Evolutionary conservation across 1,140 invertebrate genomes (phyloP).

Genomic region (Aphis gossypii): DNA sequence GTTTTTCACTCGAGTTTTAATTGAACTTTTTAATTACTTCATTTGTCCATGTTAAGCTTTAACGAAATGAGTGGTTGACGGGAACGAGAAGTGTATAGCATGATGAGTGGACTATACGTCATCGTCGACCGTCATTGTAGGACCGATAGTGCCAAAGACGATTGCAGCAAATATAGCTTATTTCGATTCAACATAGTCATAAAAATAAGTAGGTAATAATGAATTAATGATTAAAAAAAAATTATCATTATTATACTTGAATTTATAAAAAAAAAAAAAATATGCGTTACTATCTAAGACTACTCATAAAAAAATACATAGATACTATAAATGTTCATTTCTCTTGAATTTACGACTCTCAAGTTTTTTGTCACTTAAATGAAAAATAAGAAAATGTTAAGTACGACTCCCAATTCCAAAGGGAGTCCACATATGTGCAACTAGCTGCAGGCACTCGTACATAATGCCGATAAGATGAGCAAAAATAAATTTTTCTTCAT

Average conservation of each 20-base stretch:
- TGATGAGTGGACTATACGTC: background rate
- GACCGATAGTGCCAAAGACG: background rate
- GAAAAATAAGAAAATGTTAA: too few species aligned
- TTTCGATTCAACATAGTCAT: background rate
- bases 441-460: too few species aligned
- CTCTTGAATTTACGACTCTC: too few species aligned
- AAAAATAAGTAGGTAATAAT: background rate
- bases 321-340: too few species aligned
- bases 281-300: too few species aligned
- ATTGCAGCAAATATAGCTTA: background rate
- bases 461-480: too few species aligned
- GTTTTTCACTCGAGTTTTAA: constrained; percentile 9
- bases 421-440: too few species aligned
- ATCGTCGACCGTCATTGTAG: background rate
- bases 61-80: background rate
- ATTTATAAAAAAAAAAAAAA: too few species aligned
- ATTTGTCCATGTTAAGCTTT: background rate
- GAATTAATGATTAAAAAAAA: background rate
- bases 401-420: too few species aligned
- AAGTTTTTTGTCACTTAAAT: too few species aligned
- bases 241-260: background rate
- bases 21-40: constrained; percentile 25
- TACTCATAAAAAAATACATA: too few species aligned
- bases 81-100: background rate
- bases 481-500: too few species aligned